A percentile compares a stretch with the other conserved stretches of the same genome.
phyloP scores from a whole-genome alignment of 2,888 invertebrate species.

The Macaria liturata region DNA sequence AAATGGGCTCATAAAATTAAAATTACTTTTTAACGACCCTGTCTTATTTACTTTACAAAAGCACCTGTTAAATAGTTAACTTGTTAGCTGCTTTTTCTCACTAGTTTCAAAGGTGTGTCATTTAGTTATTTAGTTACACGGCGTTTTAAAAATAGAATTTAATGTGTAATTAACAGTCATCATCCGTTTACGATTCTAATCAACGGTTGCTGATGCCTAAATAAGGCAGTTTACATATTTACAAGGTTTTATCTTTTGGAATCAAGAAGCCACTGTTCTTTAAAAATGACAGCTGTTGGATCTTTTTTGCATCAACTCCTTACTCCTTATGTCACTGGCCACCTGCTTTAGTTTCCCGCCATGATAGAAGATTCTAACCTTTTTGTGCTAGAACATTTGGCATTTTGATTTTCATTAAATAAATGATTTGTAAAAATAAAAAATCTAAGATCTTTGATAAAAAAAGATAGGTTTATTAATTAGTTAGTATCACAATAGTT shows the following conservation, averaged over 20 bases:
- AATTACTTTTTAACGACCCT: no score
- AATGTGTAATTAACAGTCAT: neutral
- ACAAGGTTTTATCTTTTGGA: slow-evolving; percentile 8
- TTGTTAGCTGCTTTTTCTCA: neutral
- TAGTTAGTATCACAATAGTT: no score
- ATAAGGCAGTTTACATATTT: slow-evolving; percentile 20
- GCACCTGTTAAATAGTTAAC: neutral
- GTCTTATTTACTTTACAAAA: neutral
- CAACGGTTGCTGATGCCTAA: slow-evolving; percentile 19
- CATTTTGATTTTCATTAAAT: no score
- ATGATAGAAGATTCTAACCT: neutral
- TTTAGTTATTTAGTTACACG: neutral
- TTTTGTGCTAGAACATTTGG: no score
- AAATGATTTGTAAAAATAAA: no score
- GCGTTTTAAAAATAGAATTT: slow-evolving; percentile 7
- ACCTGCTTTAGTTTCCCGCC: slow-evolving; percentile 19
- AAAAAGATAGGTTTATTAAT: no score
- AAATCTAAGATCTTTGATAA: no score
- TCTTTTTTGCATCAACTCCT: slow-evolving; percentile 13
- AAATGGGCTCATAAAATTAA: no score
- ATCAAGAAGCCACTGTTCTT: slow-evolving; percentile 15
- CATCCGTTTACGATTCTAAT: slow-evolving; percentile 11
- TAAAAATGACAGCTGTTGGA: slow-evolving; percentile 13
- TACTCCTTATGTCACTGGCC: slow-evolving; percentile 5
- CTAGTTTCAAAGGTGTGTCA: slow-evolving; percentile 1